These are phyloP conservation scores for Choreutis nemorana DNA, from an alignment of 2,888 invertebrate species.

Conservation along the genomic window DNA sequence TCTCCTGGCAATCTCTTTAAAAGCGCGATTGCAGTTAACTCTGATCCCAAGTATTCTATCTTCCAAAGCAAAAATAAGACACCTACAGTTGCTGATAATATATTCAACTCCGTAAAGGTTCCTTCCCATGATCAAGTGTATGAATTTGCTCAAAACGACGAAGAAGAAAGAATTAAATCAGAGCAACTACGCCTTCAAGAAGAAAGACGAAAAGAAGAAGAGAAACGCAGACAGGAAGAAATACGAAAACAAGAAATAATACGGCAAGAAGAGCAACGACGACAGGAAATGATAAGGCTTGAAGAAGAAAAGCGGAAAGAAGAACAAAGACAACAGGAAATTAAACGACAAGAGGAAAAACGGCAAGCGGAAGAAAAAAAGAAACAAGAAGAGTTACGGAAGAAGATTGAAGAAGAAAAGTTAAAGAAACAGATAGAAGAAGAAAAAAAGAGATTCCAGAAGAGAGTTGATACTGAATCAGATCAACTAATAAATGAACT, in stretches of 20 bases:
- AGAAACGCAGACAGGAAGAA: conserved; percentile 15
- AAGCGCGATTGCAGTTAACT: conserved; percentile 26
- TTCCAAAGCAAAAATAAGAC: conserved; percentile 47
- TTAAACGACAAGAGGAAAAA: conserved; percentile 28
- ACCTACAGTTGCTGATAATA: conserved; percentile 36
- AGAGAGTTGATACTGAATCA: conserved; percentile 43
- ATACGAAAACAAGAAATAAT: conserved; percentile 15
- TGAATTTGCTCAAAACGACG: conserved; percentile 34
- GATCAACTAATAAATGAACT: conserved; percentile 32
- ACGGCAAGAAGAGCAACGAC: conserved; percentile 10
- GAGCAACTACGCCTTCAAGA: conserved; percentile 19
- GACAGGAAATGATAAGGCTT: conserved; percentile 16
- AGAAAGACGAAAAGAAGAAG: conserved; percentile 18
- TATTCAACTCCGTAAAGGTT: conserved; percentile 31
- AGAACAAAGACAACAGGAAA: conserved; percentile 32
- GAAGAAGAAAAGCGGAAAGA: conserved; percentile 22
- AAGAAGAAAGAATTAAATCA: conserved; percentile 15
- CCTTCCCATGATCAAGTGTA: conserved; percentile 24
- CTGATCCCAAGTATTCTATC: conserved; percentile 34
- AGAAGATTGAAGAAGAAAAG: conserved; percentile 37
- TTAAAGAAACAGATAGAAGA: conserved; percentile 37
- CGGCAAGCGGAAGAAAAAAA: conserved; percentile 13
- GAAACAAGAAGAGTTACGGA: conserved; percentile 16
- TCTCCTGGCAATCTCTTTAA: conserved; percentile 49
- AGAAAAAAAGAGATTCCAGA: conserved; percentile 30